These are phyloP conservation scores for Aldrovandia affinis DNA, from an alignment of 2,797 vertebrate genomes.

Conservation along the genomic window DNA sequence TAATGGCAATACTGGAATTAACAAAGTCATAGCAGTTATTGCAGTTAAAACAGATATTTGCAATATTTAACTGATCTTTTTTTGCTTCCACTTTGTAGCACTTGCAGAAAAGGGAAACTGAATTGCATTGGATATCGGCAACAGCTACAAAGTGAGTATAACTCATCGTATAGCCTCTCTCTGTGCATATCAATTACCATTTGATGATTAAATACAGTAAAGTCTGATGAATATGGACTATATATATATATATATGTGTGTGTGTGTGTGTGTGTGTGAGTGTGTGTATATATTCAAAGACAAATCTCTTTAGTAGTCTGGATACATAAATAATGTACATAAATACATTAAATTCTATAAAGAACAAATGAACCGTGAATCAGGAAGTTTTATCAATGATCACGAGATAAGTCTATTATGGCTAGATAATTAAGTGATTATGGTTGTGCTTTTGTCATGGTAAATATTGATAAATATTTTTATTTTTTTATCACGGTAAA, in stretches of 20 bases:
- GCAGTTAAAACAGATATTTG: no score
- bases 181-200: neutral
- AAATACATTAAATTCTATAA: neutral
- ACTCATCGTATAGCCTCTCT: neutral
- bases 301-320: neutral
- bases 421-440: no score
- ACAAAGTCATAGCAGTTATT: neutral
- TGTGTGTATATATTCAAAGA: no score
- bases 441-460: no score
- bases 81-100: slow-evolving; percentile 62
- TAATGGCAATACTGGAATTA: neutral
- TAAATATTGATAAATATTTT: no score
- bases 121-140: slow-evolving; percentile 75
- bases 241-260: no score
- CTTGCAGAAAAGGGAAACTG: slow-evolving; percentile 76
- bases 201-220: neutral
- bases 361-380: neutral
- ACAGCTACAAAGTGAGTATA: slow-evolving; percentile 39
- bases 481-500: no score
- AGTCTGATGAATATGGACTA: neutral
- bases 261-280: no score
- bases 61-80: no score
- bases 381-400: no score
- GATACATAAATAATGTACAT: neutral
- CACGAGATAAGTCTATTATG: no score